phyloP scores from a whole-genome alignment of 1,140 invertebrate genomes.

The Listronotus bonariensis region DNA sequence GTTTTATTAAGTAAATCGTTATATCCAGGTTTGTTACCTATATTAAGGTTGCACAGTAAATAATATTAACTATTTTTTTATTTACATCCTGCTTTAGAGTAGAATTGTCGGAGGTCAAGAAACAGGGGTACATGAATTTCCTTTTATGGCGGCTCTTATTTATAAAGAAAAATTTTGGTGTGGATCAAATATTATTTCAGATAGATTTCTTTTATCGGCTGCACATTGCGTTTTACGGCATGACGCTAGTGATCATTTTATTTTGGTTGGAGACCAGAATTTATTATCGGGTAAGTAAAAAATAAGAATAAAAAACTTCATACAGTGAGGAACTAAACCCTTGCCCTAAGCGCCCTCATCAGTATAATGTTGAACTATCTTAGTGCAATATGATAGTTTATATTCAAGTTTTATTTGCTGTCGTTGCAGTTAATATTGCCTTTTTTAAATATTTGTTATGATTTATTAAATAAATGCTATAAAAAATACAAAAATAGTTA shows the following conservation, averaged over 20 bases:
- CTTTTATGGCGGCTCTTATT: slow-evolving; percentile 68
- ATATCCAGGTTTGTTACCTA: no score
- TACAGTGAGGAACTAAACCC: no score
- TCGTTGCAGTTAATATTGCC: no score
- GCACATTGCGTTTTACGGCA: slow-evolving; percentile 65
- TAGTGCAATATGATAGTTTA: no score
- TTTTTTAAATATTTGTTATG: no score
- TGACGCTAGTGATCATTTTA: slow-evolving; percentile 40
- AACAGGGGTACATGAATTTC: slow-evolving; percentile 66
- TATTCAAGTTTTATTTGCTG: no score
- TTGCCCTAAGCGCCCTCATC: no score
- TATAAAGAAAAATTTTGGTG: slow-evolving; percentile 61
- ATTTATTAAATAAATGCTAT: no score
- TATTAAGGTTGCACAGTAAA: no score
- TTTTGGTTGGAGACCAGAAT: slow-evolving; percentile 60
- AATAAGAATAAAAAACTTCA: no score
- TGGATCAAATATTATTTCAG: slow-evolving; percentile 68
- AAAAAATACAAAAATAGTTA: no score
- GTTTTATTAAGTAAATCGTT: background rate
- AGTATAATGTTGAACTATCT: no score
- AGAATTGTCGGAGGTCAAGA: slow-evolving; percentile 66
- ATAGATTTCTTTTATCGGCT: slow-evolving; percentile 67
- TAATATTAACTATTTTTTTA: background rate
- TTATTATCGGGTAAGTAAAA: slow-evolving; percentile 37
- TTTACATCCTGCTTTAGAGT: slow-evolving; percentile 25